phyloP scores from a whole-genome alignment of 2,113 vertebrate species.

The Anoura caudifer region DNA sequence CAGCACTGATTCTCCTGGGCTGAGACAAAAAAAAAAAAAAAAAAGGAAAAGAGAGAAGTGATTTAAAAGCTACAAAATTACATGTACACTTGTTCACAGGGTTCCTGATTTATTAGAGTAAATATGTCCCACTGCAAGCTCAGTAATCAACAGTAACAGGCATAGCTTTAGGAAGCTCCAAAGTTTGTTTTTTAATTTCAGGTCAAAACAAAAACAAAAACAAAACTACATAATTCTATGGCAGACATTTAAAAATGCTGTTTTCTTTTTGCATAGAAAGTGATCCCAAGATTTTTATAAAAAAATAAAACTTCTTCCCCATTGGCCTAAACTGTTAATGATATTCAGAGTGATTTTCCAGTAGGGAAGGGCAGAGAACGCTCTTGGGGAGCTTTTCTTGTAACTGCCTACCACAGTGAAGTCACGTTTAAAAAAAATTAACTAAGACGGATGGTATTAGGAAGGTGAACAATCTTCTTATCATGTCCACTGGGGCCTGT shows the following conservation, averaged over 20 bases:
- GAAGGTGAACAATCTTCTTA: neutral
- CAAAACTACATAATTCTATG: neutral
- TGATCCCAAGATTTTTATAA: neutral
- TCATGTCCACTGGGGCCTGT: neutral
- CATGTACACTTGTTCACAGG: neutral
- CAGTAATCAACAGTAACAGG: neutral
- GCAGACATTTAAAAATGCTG: neutral
- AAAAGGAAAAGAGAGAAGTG: neutral
- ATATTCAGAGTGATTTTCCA: neutral
- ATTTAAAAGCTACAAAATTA: neutral
- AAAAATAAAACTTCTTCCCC: neutral
- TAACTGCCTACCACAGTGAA: neutral
- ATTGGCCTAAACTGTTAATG: neutral
- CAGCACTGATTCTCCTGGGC: constrained; percentile 96
- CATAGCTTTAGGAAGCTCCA: neutral
- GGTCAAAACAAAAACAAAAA: neutral
- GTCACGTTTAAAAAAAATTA: neutral
- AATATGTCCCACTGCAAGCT: neutral
- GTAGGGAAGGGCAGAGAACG: neutral
- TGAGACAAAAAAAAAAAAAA: constrained; percentile 63
- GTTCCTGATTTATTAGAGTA: neutral
- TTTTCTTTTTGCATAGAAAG: neutral
- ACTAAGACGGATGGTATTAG: neutral
- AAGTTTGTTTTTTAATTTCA: neutral
- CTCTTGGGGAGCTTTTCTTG: rapidly evolving